Base-by-base conservation (phyloP, 2,113 vertebrate species). In the Ciconia boyciana region DNA sequence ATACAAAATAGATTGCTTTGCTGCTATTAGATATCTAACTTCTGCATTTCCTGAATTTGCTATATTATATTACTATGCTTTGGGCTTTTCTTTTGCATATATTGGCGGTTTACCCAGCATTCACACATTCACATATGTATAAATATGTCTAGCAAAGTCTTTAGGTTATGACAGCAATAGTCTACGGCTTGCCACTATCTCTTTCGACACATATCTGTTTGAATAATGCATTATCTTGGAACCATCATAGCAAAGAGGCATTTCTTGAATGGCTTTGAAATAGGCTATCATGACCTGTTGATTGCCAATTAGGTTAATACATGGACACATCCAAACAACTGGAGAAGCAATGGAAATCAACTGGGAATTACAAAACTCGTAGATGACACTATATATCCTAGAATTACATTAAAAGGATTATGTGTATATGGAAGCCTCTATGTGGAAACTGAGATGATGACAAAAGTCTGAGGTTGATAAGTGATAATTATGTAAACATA, bases 191-290 rank as follows among this genome's bases (percentile, higher is more conserved):
- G 49, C 79, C 26, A 44, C 48, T 64, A 6, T 95, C 54, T 88
- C 51, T 87, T 89, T 69, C 1, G 4, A 70, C 51, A 51, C 9
- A 3, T 62, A 55, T 80, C 41, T 83, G 3, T 86, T 90, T 94
- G 65, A 93, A 39, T 81, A 92, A 70, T 71, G 41, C 32, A 36
- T 89, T 90, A 25, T 75, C 55, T 78, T 92, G 60, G 39, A 97
- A 54, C 13, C 41, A 20, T 89, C 51, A 55, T n/a, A 77, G 32
- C 19, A 89, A 61, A 90, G 64, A 94, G 32, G 55, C 83, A 31
- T 80, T 89, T 95, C 62, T 75, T n/a, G 71, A 93, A 68, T 61
- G 55, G 26, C 58, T 93, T 87, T 90, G 72, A 83, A 83, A 94
- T 49, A 58, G 29, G 13, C 51, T 72, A 13, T 79, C 36, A n/a